phyloP scores from a whole-genome alignment of 2,888 invertebrate genomes.

The Polyploca ridens region DNA sequence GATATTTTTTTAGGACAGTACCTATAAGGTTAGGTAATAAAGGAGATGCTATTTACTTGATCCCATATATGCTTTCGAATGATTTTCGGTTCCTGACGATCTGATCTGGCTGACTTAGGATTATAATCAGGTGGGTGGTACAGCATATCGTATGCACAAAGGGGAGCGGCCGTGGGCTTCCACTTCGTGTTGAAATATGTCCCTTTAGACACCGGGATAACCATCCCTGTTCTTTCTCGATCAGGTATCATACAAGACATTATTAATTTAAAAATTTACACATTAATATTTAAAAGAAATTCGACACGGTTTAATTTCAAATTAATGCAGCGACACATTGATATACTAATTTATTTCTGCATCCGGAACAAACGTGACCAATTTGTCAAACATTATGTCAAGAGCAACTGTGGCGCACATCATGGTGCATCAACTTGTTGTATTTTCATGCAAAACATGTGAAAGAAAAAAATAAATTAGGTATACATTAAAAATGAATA shows the following conservation, averaged over 20 bases:
- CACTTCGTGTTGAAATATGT: conserved; percentile 73
- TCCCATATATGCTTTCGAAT: conserved; percentile 74
- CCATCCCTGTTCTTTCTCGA: conserved; percentile 56
- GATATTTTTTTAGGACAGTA: too few relatives aligned
- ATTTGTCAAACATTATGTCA: too few relatives aligned
- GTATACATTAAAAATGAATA: too few relatives aligned
- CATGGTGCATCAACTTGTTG: too few relatives aligned
- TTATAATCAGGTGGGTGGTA: conserved; percentile 78
- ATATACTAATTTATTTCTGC: background rate
- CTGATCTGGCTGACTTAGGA: conserved; percentile 71
- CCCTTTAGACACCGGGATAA: conserved; percentile 68
- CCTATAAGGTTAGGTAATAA: too few relatives aligned
- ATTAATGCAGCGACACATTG: background rate
- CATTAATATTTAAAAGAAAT: background rate
- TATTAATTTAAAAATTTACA: background rate
- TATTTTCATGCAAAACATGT: too few relatives aligned
- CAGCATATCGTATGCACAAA: conserved; percentile 76
- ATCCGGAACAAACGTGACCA: background rate
- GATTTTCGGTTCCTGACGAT: conserved; percentile 71
- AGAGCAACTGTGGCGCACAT: too few relatives aligned
- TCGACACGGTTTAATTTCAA: background rate
- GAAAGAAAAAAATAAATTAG: too few relatives aligned
- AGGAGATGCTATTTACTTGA: conserved; percentile 49
- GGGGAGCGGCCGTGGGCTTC: conserved; percentile 46
- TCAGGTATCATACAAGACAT: conserved; percentile 45